These are phyloP conservation scores for Elgonia sp. DNA, from an alignment of 2,888 invertebrate species.

Conservation along the genomic window DNA sequence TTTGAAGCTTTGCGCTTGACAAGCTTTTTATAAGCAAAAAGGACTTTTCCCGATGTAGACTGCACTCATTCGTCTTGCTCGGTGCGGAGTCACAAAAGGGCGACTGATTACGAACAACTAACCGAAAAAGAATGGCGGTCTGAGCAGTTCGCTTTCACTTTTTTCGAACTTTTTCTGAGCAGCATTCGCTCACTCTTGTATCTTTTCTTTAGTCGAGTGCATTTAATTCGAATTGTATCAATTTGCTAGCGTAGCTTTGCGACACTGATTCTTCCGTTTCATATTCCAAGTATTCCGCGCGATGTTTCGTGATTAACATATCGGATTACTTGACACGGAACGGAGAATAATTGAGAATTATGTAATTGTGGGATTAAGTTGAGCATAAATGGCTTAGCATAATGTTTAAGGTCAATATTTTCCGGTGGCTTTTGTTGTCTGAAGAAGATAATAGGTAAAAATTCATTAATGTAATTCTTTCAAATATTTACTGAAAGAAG, in stretches of 20 bases:
- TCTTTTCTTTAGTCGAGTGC: conserved; percentile 7
- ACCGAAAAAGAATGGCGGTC: conserved; percentile 50
- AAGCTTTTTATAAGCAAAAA: conserved; percentile 34
- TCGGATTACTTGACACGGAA: conserved; percentile 19
- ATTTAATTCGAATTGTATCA: conserved; percentile 27
- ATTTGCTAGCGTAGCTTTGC: not conserved
- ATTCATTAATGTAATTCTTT: too few relatives aligned
- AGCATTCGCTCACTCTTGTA: not conserved
- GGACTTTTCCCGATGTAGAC: conserved; percentile 32
- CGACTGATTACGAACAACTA: conserved; percentile 55
- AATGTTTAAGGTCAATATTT: conserved; percentile 13
- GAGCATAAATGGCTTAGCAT: conserved; percentile 4
- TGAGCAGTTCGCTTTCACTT: conserved; percentile 27
- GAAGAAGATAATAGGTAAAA: too few relatives aligned
- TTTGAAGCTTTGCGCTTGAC: conserved; percentile 39
- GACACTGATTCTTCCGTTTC: conserved; percentile 22
- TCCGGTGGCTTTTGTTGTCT: not conserved
- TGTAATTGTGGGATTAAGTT: conserved; percentile 28
- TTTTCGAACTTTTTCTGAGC: conserved; percentile 25
- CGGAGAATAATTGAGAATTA: conserved; percentile 19
- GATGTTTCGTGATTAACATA: conserved; percentile 13
- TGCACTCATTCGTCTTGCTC: conserved; percentile 52
- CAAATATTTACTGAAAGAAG: too few relatives aligned
- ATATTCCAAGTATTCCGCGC: not conserved
- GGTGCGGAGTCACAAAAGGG: conserved; percentile 37